phyloP scores from a whole-genome alignment of 2,797 vertebrate species.

The Poeciliopsis gracilis region DNA sequence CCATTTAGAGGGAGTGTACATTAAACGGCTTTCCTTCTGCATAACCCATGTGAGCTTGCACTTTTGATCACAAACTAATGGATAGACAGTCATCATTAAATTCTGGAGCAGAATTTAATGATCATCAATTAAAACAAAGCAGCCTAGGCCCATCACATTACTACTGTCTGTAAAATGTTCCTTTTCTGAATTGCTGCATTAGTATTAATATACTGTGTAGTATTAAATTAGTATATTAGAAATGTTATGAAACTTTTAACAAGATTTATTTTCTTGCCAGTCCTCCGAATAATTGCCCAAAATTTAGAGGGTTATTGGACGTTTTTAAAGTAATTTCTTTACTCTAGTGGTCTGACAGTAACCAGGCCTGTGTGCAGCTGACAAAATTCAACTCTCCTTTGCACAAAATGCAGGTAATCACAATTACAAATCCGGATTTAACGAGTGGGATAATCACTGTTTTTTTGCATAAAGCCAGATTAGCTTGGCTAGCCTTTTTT shows the following conservation, averaged over 20 bases:
- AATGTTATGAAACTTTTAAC: background rate
- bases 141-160: background rate
- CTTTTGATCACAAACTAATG: background rate
- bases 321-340: background rate
- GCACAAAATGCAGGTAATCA: background rate
- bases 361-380: background rate
- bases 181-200: background rate
- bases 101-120: background rate
- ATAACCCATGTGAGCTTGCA: background rate
- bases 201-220: background rate
- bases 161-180: background rate
- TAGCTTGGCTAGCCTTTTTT: background rate
- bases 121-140: background rate
- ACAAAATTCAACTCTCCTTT: background rate
- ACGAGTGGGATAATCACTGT: background rate
- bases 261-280: background rate
- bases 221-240: background rate
- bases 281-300: background rate
- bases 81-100: background rate
- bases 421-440: background rate
- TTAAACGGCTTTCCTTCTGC: background rate
- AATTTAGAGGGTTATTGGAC: background rate
- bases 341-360: background rate
- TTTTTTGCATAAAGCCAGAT: background rate
- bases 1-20: background rate